Evolutionary conservation across 2,113 vertebrate genomes (phyloP), one percentile per base, ranked within the genome.

Genomic region (Emydura subglobosa): DNA sequence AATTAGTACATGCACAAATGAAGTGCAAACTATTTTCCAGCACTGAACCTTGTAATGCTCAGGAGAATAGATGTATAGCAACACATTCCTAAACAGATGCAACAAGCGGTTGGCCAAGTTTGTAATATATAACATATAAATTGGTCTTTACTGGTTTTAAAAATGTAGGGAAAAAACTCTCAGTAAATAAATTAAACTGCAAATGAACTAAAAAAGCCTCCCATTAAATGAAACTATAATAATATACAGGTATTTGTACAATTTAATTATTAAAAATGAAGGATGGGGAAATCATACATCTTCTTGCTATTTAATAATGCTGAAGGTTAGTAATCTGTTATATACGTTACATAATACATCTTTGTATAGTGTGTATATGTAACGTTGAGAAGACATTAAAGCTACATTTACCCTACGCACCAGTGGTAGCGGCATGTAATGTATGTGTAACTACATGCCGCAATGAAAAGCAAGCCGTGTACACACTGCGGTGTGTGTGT

Each of bases 1-100:
- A 98, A 98, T 98, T 98, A 98, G 96, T 97, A 97, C 96, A 98
- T 82, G 92, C 96, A 97, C 95, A 98, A 98, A 97, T 97, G 96
- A 98, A 97, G 94, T 98, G 93, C 95, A 97, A 98, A 97, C 97
- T 96, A 93, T 96, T 98, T 97, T 98, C 92, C 91, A 82, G 92
- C 96, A 93, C 76, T 96, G 96, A 96, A 95, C 93, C 95, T 96
- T 96, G 96, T 96, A 97, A 96, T 91, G 92, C 91, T 96, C 94
- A 96, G 55, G 59, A 92, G 96, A 96, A 93, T 7, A 94, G 53
- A 97, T 94, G 93, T 86, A 94, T 80, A 92, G 86, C 87, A 94
- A 91, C 95, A 68, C 89, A 83, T 94, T 97, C 78, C 93, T 88
- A 86, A 95, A 94, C 91, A 61, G 85, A 93, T 61, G 68, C 50